These are phyloP conservation scores for Macrophya annulata DNA, from an alignment of 2,888 invertebrate species.

Conservation along the genomic window DNA sequence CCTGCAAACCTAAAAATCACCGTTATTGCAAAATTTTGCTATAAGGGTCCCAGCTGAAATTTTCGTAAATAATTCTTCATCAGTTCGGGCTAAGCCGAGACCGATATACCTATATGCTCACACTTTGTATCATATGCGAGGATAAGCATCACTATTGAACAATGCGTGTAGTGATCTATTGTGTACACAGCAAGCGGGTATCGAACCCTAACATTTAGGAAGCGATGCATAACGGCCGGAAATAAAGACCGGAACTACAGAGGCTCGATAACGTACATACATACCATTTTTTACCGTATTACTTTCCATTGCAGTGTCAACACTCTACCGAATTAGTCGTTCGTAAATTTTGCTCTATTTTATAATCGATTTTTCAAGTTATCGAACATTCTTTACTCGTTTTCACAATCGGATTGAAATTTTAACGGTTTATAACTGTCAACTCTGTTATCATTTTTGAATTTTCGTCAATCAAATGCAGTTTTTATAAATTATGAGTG, in stretches of 20 bases:
- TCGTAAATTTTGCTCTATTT: not conserved
- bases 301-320: constrained; percentile 45
- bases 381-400: not conserved
- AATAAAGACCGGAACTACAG: constrained; percentile 71
- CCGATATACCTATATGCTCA: not conserved
- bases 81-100: not conserved
- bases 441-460: not conserved
- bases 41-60: not conserved
- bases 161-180: constrained; percentile 46
- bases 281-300: constrained; percentile 15
- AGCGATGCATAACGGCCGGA: constrained; percentile 69
- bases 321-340: constrained; percentile 27
- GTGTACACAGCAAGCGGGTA: constrained; percentile 54
- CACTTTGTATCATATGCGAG: constrained; percentile 2
- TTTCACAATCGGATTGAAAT: not conserved
- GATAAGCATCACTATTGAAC: constrained; percentile 44
- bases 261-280: constrained; percentile 55
- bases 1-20: not conserved
- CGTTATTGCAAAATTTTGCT: constrained; percentile 1
- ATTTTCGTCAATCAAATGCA: not conserved
- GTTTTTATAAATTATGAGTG: not conserved
- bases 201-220: constrained; percentile 62
- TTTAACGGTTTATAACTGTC: not conserved
- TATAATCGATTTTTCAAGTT: not conserved
- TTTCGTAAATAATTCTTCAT: not conserved